Evolutionary conservation across 2,888 invertebrate species (phyloP), one percentile per base, ranked within the genome.

Genomic region (Drosophila monieri): DNA sequence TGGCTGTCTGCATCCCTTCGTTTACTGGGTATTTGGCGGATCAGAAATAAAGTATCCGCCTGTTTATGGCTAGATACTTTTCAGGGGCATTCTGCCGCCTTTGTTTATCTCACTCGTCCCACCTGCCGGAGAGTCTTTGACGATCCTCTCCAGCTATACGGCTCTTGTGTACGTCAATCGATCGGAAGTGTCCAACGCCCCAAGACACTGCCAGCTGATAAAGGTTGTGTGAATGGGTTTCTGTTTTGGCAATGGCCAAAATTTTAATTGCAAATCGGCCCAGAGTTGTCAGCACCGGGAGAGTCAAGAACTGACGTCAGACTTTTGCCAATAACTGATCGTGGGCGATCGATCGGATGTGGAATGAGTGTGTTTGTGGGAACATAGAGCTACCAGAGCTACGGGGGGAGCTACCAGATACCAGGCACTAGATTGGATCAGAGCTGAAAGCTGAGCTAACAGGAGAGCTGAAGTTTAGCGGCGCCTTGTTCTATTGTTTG

Each of bases 241-340:
- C 25, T 6, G 15, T 49, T 58, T 61, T 53, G 52, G 74, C 68
- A 78, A 68, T 55, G 35, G 64, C 60, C 60, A 60, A 73, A 81
- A 83, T 83, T 76, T 86, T 73, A 84, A 84, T 84, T 84, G 84
- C 85, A 88, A 88, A 86, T 84, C 48, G 27, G 15, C 9, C 21
- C 44, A 74, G 49, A 70, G 64, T 74, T 77, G 48, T 9, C 15
- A 27, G 12, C 21, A 43, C 43, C 43, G 43, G 21, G 21, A 43
- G 43, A 43, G 39, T 18, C 68, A 69, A 52, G 18, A 70, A 64
- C 67, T 80, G 86, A 84, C 86, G 88, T 84, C 85, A 84, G 76
- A 69, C 12, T 18, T 14, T 5, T 37, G 43, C 18, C 23, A 23
- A 57, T 37, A 32, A 14, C 10, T 18, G 9, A 41, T 46, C 27